phyloP scores from a whole-genome alignment of 2,888 invertebrate genomes.

The Lysandra bellargus region DNA sequence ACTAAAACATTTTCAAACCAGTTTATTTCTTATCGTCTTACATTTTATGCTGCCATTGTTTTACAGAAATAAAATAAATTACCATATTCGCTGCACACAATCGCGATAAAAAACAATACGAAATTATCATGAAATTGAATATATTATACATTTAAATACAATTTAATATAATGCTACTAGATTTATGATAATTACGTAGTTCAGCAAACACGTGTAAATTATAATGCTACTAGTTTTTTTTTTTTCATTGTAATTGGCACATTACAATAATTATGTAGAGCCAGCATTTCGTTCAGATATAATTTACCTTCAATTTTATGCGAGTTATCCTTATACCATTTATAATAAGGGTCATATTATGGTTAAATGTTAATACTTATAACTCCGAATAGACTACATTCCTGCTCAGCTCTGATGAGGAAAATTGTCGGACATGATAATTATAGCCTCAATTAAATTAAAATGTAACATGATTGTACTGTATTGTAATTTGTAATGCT shows the following conservation, averaged over 20 bases:
- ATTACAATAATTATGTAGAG: constrained; percentile 1
- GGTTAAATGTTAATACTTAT: background rate
- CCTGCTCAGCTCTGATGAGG: background rate
- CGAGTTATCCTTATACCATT: background rate
- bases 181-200: background rate
- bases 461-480: background rate
- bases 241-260: background rate
- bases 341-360: background rate
- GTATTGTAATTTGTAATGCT: constrained; percentile 5
- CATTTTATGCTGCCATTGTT: background rate
- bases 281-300: background rate
- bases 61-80: constrained; percentile 7
- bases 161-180: background rate
- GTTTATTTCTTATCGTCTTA: background rate
- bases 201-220: constrained; percentile 1
- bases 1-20: background rate
- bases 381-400: background rate
- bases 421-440: background rate
- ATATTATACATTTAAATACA: constrained; percentile 7
- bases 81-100: constrained; percentile 6
- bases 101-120: constrained; percentile 17
- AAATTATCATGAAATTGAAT: background rate
- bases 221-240: background rate
- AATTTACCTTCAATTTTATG: background rate
- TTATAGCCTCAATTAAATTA: background rate